phyloP scores from a whole-genome alignment of 2,888 invertebrate species.

The Lasioglossum marginatum region DNA sequence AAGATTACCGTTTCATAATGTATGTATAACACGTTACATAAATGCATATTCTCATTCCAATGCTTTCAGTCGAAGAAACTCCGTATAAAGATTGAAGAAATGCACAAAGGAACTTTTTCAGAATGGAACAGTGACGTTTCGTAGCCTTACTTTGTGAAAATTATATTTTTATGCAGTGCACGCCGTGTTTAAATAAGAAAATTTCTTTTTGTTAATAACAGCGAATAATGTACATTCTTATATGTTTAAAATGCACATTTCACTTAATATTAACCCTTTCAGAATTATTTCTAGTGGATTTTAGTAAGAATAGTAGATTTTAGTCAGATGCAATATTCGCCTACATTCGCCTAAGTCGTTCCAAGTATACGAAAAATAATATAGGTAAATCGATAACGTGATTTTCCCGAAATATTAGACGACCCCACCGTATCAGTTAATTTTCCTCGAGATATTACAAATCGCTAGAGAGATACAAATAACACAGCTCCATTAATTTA shows the following conservation, averaged over 20 bases:
- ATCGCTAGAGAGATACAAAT: background rate
- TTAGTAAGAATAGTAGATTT: no score
- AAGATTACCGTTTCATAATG: conserved; percentile 6
- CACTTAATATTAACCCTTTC: background rate
- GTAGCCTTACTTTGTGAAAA: background rate
- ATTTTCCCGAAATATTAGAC: background rate
- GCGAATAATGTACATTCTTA: background rate
- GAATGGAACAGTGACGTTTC: background rate
- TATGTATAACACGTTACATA: background rate
- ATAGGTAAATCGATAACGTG: background rate
- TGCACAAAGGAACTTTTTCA: no score
- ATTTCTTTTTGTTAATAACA: background rate
- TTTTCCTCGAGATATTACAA: background rate
- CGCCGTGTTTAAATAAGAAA: background rate
- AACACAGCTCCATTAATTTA: conserved; percentile 37
- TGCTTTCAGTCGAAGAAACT: background rate
- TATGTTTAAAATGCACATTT: background rate
- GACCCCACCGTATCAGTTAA: background rate
- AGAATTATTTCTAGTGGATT: background rate
- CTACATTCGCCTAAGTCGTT: background rate
- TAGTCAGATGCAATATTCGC: background rate
- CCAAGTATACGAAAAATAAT: background rate
- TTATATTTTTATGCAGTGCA: background rate
- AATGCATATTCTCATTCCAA: background rate
- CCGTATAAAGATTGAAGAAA: background rate